Conservation (phyloP, 2,113 vertebrate genomes). For the Myiozetetes cayanensis region DNA sequence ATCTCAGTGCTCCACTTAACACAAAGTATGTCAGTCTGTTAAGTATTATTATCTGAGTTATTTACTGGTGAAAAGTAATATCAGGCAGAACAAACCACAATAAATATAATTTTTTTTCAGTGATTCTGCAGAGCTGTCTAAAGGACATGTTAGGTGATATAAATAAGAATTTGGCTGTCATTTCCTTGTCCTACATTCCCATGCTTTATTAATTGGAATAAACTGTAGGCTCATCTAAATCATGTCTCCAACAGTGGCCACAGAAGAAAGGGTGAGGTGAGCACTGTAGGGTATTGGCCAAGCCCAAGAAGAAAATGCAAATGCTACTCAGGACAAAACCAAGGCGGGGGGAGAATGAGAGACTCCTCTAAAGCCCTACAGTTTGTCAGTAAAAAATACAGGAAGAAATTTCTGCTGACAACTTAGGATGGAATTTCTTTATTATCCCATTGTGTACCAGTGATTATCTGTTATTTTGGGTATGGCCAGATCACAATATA, state of each 20-base stretch:
- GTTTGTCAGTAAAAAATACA: not conserved
- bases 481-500: not conserved
- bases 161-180: not conserved
- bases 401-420: not conserved
- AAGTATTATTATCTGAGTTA: not conserved
- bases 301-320: not conserved
- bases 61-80: not conserved
- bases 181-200: not conserved
- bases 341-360: not conserved
- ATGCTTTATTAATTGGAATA: not conserved
- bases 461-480: not conserved
- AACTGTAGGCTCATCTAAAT: not conserved
- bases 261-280: not conserved
- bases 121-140: not conserved
- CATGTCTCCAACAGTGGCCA: not conserved
- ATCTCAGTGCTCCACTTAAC: not conserved
- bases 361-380: not conserved
- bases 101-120: not conserved
- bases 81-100: not conserved
- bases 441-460: not conserved
- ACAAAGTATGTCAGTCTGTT: not conserved
- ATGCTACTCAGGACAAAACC: not conserved
- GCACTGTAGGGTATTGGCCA: not conserved
- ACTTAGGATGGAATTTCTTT: not conserved
- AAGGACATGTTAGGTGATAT: not conserved